These are phyloP conservation scores for Blastobasis lacticolella DNA, from an alignment of 2,888 invertebrate genomes.

Conservation along the genomic window DNA sequence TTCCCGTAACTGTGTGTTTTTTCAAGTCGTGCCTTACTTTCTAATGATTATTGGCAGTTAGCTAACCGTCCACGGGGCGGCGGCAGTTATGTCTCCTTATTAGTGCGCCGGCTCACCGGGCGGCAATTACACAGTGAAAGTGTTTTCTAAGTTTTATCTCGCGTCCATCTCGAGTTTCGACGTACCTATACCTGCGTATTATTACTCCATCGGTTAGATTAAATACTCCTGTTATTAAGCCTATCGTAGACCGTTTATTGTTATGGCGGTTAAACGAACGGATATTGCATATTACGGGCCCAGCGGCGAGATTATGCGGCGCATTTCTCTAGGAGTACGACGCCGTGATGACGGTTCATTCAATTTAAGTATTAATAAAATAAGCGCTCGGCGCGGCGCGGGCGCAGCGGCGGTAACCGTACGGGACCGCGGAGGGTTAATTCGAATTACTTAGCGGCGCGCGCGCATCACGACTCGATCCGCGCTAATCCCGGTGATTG, in stretches of 20 bases:
- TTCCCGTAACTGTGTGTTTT: slow-evolving; percentile 35
- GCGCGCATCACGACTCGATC: slow-evolving; percentile 28
- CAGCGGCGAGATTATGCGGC: not conserved
- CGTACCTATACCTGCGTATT: slow-evolving; percentile 11
- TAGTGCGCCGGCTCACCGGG: slow-evolving; percentile 29
- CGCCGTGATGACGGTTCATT: slow-evolving; percentile 3
- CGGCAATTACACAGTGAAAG: slow-evolving; percentile 58
- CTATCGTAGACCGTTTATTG: not conserved
- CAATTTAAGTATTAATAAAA: slow-evolving; percentile 35
- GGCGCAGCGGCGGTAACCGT: slow-evolving; percentile 33
- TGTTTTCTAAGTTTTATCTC: slow-evolving; percentile 45
- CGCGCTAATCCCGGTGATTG: slow-evolving; percentile 39
- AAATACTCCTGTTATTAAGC: slow-evolving; percentile 1
- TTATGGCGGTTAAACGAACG: not conserved
- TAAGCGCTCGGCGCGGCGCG: slow-evolving; percentile 22
- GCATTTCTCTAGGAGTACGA: not conserved
- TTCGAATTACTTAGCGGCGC: slow-evolving; percentile 41
- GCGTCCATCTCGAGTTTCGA: slow-evolving; percentile 30
- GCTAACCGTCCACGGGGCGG: slow-evolving; percentile 12
- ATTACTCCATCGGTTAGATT: slow-evolving; percentile 4
- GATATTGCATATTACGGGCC: slow-evolving; percentile 1
- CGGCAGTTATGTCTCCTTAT: slow-evolving; percentile 37
- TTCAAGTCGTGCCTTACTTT: slow-evolving; percentile 31
- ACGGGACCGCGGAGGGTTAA: slow-evolving; percentile 38
- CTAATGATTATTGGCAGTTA: slow-evolving; percentile 23